Percentiles rank a stretch among this genome's conserved stretches.
These are phyloP conservation scores for Pristionchus maxplancki DNA, from an alignment of 2,888 invertebrate genomes.

Conservation along the genomic window DNA sequence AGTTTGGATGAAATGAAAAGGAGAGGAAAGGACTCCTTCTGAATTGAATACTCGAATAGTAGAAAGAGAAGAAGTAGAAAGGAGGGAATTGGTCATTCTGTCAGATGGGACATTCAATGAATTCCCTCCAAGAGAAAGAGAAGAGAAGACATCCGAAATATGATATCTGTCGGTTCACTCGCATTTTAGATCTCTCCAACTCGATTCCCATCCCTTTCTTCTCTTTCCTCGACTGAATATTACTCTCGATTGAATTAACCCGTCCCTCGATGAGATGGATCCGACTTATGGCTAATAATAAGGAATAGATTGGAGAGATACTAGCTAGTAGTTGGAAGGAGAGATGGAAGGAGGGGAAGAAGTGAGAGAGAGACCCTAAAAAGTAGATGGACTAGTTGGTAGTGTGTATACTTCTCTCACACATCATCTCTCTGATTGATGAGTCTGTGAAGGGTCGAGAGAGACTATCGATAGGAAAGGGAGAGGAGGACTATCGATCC, in stretches of 20 bases:
- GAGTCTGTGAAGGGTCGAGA: not conserved
- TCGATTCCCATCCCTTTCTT: not conserved
- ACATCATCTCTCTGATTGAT: not conserved
- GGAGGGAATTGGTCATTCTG: not conserved
- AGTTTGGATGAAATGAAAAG: not conserved
- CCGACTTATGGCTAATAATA: not conserved
- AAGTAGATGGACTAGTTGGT: constrained; percentile 1
- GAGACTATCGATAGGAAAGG: too few relatives aligned
- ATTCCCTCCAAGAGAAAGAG: not conserved
- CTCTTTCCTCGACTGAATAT: not conserved
- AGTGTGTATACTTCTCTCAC: not conserved
- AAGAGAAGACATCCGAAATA: not conserved
- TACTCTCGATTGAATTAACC: not conserved
- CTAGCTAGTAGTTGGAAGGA: not conserved
- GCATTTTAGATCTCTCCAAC: not conserved
- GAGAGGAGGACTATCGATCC: not conserved
- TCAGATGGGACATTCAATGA: not conserved
- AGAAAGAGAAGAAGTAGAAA: not conserved
- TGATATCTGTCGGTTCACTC: not conserved
- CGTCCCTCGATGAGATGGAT: not conserved
- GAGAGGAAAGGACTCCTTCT: not conserved
- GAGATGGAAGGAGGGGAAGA: not conserved
- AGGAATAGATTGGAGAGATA: not conserved
- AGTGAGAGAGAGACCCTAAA: not conserved
- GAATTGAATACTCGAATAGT: not conserved